These are phyloP conservation scores for Liolophura sinensis DNA, from an alignment of 1,140 invertebrate species.

Conservation along the genomic window DNA sequence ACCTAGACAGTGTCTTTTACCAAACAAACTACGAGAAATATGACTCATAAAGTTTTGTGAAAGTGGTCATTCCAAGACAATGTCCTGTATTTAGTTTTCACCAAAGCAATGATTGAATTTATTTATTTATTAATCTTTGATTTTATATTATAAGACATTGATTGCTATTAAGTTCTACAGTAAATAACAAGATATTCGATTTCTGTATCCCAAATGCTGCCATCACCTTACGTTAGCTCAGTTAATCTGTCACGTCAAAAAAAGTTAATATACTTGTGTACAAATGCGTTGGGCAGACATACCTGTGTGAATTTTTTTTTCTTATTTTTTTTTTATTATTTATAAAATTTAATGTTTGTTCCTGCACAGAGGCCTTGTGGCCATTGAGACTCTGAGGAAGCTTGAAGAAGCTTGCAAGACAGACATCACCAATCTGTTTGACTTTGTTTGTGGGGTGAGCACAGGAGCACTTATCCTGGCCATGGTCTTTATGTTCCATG, in stretches of 20 bases:
- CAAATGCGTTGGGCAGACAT: background rate
- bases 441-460: conserved; percentile 90
- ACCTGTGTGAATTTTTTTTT: background rate
- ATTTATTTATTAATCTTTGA: no score
- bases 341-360: conserved; percentile 18
- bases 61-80: no score
- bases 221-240: background rate
- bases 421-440: conserved; percentile 70
- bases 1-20: no score
- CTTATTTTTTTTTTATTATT: background rate
- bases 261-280: background rate
- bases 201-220: background rate
- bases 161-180: no score
- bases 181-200: background rate
- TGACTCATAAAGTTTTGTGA: no score
- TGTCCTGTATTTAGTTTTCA: no score
- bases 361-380: conserved; percentile 72
- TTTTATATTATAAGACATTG: no score
- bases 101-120: no score
- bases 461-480: conserved; percentile 69
- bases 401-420: conserved; percentile 68
- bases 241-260: background rate
- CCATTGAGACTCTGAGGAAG: conserved; percentile 78
- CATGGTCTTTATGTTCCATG: conserved; percentile 56
- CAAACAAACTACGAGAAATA: no score